Evolutionary conservation across 2,113 vertebrate species (phyloP), one percentile per base, ranked within the genome.

Genomic region (Tetrao urogallus): DNA sequence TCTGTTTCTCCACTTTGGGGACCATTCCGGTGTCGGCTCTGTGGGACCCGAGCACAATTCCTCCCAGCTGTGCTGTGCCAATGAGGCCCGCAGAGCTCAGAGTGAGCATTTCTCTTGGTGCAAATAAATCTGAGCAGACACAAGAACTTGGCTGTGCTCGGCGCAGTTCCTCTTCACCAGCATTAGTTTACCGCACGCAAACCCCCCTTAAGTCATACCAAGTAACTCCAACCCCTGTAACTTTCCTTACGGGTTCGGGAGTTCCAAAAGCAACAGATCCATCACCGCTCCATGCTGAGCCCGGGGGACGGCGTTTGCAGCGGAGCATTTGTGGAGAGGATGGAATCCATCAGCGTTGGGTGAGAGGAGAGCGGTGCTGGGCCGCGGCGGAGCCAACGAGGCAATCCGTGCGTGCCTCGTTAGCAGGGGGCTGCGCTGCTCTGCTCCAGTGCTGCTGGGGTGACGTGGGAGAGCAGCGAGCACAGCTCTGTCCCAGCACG

Each of bases 261-360:
- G 17, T 88, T 95, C 94, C 94, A 91, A 89, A 72, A 91, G 67
- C 94, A 89, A 76, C 91, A 72, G 10, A 57, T 89, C 27, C 50
- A 38, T 86, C 61, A 56, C 47, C 52, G 11, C 28, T 25, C 86
- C 77, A 66, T 73, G 27, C 43, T 11, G 67, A 45, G 82, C 91
- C 22, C 50, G 25, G 89, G 89, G 93, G 89, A 83, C 45, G 32
- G 74, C 11, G 64, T 42, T 79, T 65, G 76, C 67, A 2, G 54
- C 43, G 21, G 77, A 72, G 45, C 85, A 21, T 92, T 86, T 89
- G 86, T 32, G 80, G 86, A 58, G 80, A 79, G 87, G 91, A 42
- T 89, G 52, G 89, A 30, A 78, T 56, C 89, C 71, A 13, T 72
- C 73, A 8, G 86, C 4, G 45, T 40, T 8, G 18, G 82, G 81